Base-by-base conservation (phyloP, 2,797 vertebrate species). In the Miichthys miiuy region DNA sequence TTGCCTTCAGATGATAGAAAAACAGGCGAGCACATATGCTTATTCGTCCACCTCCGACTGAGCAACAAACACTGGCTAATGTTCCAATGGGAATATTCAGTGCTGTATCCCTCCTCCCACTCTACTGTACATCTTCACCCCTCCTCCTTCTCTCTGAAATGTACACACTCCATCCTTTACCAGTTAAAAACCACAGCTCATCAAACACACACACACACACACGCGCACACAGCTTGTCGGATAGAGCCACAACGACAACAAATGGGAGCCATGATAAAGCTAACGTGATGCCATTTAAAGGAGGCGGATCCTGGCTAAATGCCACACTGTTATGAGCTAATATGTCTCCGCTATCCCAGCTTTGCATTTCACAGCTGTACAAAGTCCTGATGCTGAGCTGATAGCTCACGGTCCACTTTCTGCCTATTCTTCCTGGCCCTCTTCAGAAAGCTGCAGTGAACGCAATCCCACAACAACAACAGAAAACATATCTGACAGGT, bases 31-130 rank as follows among this genome's bases (percentile, higher is more conserved):
- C 64, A 69, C 64, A 62, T 65, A 57, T 38, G 56, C 54, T 62
- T 65, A 34, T 56, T 42, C 0, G 2, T 75, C 67, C 67, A 27
- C 30, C 57, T 62, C 54, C 20, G 1, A 63, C 50, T 55, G 56
- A 72, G 38, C 38, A 70, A 60, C 55, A 69, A 65, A 67, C 62
- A 60, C 57, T 65, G 58, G 34, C n/a, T 67, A 54, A 71, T 61
- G 50, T 66, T 74, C 55, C 65, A 60, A 18, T 14, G 50, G 62
- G 61, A 77, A 68, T 65, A 63, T 54, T 25, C 57, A 38, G 64
- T 3, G 27, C 25, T 55, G 27, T 25, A 57, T 30, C 52, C 70
- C 64, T 83, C 75, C 78, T 72, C 75, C 81, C 42, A 81, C 75
- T 78, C 74, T 10, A 23, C 47, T 72, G 68, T 52, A 58, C 58